Evolutionary conservation across 2,797 vertebrate genomes (phyloP).

Genomic region (Pseudomugil gertrudae): DNA sequence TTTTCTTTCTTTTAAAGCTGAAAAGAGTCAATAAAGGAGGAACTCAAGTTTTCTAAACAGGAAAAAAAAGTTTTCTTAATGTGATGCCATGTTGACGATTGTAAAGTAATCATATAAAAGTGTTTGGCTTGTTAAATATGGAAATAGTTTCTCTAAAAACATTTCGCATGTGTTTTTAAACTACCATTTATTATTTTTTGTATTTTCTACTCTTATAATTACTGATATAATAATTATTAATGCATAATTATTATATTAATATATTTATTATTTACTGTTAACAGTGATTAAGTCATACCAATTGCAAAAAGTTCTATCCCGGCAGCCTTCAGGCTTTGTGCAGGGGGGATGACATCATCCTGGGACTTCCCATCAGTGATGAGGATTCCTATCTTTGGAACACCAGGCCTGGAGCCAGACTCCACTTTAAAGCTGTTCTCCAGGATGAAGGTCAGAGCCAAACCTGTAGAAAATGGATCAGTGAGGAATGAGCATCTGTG

Average conservation of each 20-base stretch:
- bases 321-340: slow-evolving; percentile 88
- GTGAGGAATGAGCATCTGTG: not conserved
- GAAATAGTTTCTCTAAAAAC: not conserved
- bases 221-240: too few relatives aligned
- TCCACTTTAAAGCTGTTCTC: slow-evolving; percentile 96
- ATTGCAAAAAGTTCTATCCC: slow-evolving; percentile 96
- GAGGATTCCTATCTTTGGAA: slow-evolving; percentile 95
- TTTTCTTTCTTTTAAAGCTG: too few relatives aligned
- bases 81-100: not conserved
- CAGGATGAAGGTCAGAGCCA: slow-evolving; percentile 93
- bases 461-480: slow-evolving; percentile 76
- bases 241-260: too few relatives aligned
- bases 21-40: not conserved
- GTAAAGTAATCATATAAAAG: not conserved
- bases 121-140: not conserved
- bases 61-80: not conserved
- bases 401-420: slow-evolving; percentile 87
- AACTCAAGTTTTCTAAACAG: too few relatives aligned
- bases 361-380: slow-evolving; percentile 98
- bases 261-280: too few relatives aligned
- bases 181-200: not conserved
- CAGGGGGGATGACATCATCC: slow-evolving; percentile 92
- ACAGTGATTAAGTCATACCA: slow-evolving; percentile 76
- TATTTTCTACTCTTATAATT: too few relatives aligned
- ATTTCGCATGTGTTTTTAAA: too few relatives aligned